These are phyloP conservation scores for Zoanthus sociatus DNA, from an alignment of 92 coral and sea anemone species.

Conservation along the genomic window DNA sequence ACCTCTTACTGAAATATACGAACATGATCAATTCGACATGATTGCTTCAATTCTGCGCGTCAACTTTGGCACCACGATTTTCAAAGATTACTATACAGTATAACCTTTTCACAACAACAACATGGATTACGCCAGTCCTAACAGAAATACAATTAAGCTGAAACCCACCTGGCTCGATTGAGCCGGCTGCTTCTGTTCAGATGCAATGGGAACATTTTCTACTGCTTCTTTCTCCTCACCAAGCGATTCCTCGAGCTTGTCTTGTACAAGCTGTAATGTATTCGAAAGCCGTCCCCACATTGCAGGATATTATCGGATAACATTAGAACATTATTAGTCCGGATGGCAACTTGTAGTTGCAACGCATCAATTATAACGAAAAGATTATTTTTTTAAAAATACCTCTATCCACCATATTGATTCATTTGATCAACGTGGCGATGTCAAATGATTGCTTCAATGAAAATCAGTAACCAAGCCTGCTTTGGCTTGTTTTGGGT, in stretches of 20 bases:
- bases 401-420: conserved; percentile 24
- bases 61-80: not conserved
- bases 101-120: conserved; percentile 47
- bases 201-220: conserved; percentile 43
- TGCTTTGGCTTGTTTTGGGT: not conserved
- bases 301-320: not conserved
- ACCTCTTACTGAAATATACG: not conserved
- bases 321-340: conserved; percentile 16
- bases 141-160: not conserved
- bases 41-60: not conserved
- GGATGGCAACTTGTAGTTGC: not conserved
- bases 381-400: not conserved
- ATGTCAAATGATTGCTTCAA: conserved; percentile 23
- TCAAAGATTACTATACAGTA: conserved; percentile 34
- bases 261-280: conserved; percentile 92
- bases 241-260: conserved; percentile 90
- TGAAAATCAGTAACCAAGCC: conserved; percentile 29
- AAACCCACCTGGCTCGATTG: conserved; percentile 43
- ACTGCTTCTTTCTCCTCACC: conserved; percentile 75
- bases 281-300: conserved; percentile 98
- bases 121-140: conserved; percentile 27
- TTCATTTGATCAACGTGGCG: conserved; percentile 56
- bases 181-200: conserved; percentile 33
- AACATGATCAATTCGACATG: not conserved
- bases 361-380: not conserved